Conservation (phyloP, 2,113 vertebrate species). For the Vimba vimba region DNA sequence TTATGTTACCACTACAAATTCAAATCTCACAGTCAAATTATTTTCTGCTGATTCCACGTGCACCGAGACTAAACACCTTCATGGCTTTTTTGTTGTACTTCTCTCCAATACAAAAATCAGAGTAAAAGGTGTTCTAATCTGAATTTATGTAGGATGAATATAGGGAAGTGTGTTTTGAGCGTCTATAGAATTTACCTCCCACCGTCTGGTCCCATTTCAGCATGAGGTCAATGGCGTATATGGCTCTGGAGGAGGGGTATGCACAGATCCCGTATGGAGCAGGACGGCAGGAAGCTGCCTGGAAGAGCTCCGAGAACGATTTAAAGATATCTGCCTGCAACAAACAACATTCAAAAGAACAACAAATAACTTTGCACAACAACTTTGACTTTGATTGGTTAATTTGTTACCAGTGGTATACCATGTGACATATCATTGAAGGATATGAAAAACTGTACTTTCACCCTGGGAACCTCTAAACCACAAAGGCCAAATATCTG, state of each 20-base stretch:
- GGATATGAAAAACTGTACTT: too few relatives aligned
- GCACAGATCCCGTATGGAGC: constrained; percentile 86
- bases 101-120: not conserved
- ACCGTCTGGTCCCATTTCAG: constrained; percentile 85
- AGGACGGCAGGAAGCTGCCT: constrained; percentile 81
- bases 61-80: not conserved
- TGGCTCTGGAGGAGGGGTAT: constrained; percentile 87
- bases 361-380: not conserved
- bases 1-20: not conserved
- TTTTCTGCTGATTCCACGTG: not conserved
- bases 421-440: too few relatives aligned
- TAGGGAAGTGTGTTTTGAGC: not conserved
- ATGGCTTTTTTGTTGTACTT: not conserved
- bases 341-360: not conserved
- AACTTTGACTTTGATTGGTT: too few relatives aligned
- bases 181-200: constrained; percentile 74
- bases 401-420: too few relatives aligned
- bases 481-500: too few relatives aligned
- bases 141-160: not conserved
- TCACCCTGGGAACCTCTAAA: too few relatives aligned
- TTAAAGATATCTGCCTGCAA: constrained; percentile 82
- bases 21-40: not conserved
- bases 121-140: not conserved
- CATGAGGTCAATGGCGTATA: constrained; percentile 95
- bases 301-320: constrained; percentile 86